These are phyloP conservation scores for Chlorops oryzae DNA, from an alignment of 1,140 invertebrate genomes.

Conservation along the genomic window DNA sequence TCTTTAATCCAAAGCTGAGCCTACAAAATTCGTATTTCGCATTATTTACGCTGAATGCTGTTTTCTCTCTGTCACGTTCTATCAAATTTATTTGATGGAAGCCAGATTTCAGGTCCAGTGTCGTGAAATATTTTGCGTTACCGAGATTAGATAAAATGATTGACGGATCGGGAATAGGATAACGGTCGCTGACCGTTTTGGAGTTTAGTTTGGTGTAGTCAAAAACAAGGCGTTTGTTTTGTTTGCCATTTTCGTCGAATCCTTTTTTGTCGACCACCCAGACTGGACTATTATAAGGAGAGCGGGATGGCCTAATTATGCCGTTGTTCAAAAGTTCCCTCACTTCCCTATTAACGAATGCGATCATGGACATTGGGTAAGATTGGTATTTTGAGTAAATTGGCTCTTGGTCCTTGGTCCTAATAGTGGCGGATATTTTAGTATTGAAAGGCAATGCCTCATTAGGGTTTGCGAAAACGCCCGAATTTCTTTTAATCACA, in stretches of 20 bases:
- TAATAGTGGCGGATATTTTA: conserved; percentile 14
- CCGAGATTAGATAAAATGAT: conserved; percentile 18
- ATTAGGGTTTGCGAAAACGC: conserved; percentile 9
- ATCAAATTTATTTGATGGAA: conserved; percentile 50
- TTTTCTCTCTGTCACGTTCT: conserved; percentile 40
- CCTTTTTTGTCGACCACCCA: conserved; percentile 27
- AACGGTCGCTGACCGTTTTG: conserved; percentile 38
- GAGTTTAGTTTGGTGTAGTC: conserved; percentile 42
- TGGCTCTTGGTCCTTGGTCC: conserved; percentile 15
- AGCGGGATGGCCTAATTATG: conserved; percentile 18
- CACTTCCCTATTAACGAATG: conserved; percentile 21
- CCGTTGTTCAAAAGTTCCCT: conserved; percentile 18
- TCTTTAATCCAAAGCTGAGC: conserved; percentile 28
- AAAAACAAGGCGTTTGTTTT: conserved; percentile 35
- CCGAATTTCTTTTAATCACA: too few relatives aligned
- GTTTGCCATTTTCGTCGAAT: conserved; percentile 17
- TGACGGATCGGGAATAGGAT: conserved; percentile 51
- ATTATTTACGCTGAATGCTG: conserved; percentile 41
- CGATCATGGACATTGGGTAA: conserved; percentile 16
- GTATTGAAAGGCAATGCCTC: conserved; percentile 18
- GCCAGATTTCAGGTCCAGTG: conserved; percentile 31
- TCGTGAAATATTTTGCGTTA: conserved; percentile 15
- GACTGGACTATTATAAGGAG: conserved; percentile 23
- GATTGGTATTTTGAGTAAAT: conserved; percentile 21
- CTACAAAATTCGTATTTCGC: conserved; percentile 23